A percentile compares a stretch with the other conserved stretches of the same genome.
Conservation (phyloP, 2,888 invertebrate genomes). For the Lutraria lutraria region DNA sequence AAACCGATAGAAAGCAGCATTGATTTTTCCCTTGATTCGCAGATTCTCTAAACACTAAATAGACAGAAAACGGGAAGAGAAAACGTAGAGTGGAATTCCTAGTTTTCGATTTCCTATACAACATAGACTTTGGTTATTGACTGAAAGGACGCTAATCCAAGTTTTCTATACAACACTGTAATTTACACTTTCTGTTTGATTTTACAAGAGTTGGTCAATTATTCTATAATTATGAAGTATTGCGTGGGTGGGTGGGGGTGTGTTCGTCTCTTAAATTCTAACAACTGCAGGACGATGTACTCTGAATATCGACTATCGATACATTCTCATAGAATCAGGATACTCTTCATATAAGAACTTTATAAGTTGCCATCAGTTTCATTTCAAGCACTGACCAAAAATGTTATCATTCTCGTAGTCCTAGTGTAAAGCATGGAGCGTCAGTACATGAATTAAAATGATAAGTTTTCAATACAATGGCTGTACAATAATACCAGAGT, state of each 20-base stretch:
- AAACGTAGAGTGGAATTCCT: not conserved
- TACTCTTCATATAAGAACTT: not conserved
- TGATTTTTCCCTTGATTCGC: constrained; percentile 21
- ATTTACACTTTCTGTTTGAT: not conserved
- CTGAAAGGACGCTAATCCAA: not conserved
- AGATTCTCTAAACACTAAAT: constrained; percentile 23
- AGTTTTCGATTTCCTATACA: not conserved
- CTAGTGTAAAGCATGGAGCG: no score
- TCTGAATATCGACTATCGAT: constrained; percentile 13
- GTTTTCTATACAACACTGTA: not conserved
- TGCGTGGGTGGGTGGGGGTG: not conserved
- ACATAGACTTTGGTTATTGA: not conserved
- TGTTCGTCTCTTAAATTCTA: not conserved
- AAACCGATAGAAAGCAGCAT: constrained; percentile 7
- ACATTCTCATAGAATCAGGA: not conserved
- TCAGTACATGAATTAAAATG: no score
- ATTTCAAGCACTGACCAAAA: no score
- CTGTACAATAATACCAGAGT: no score
- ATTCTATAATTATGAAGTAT: not conserved
- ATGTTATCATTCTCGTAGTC: no score
- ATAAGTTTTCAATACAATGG: no score
- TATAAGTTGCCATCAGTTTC: not conserved
- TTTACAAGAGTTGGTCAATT: not conserved
- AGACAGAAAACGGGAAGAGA: not conserved
- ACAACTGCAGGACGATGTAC: not conserved